Conservation (phyloP, 2,797 vertebrate species). For the Syngnathus acus region DNA sequence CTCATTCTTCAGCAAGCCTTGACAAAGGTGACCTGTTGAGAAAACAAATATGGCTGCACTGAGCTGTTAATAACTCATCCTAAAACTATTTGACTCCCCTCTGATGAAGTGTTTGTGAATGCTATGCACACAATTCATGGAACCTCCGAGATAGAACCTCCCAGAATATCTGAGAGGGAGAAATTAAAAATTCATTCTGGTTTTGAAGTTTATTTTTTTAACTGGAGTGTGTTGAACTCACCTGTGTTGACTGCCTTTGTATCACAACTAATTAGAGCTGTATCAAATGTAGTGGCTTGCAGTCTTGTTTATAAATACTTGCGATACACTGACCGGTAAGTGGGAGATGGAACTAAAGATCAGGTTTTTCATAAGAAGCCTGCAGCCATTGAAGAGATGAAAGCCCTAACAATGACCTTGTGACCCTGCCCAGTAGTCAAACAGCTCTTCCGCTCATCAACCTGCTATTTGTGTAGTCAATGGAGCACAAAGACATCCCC, state of each 20-base stretch:
- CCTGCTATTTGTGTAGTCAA: conserved; percentile 54
- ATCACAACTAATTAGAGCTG: not conserved
- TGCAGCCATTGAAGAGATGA: conserved; percentile 50
- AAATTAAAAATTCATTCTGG: not conserved
- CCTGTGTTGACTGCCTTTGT: not conserved
- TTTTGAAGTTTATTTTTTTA: not conserved
- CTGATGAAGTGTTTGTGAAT: conserved; percentile 3
- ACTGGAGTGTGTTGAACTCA: not conserved
- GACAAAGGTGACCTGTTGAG: conserved; percentile 36
- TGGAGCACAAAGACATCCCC: conserved; percentile 52
- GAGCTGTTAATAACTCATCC: conserved; percentile 13
- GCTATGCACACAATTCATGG: not conserved
- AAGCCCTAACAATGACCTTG: conserved; percentile 60
- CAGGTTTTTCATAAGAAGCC: conserved; percentile 50
- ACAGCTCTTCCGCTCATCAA: conserved; percentile 50
- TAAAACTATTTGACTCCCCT: conserved; percentile 26
- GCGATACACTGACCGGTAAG: conserved; percentile 26
- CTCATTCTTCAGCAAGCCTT: conserved; percentile 55
- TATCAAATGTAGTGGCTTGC: not conserved
- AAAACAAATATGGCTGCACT: conserved; percentile 14
- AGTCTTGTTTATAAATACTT: conserved; percentile 15
- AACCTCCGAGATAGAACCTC: not conserved
- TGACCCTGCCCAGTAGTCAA: conserved; percentile 40
- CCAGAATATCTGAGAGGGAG: not conserved
- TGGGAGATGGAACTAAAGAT: conserved; percentile 53